Percentiles rank a stretch among this genome's conserved stretches.
Conservation (phyloP, 1,140 invertebrate species). For the Zaprionus vittiger region DNA sequence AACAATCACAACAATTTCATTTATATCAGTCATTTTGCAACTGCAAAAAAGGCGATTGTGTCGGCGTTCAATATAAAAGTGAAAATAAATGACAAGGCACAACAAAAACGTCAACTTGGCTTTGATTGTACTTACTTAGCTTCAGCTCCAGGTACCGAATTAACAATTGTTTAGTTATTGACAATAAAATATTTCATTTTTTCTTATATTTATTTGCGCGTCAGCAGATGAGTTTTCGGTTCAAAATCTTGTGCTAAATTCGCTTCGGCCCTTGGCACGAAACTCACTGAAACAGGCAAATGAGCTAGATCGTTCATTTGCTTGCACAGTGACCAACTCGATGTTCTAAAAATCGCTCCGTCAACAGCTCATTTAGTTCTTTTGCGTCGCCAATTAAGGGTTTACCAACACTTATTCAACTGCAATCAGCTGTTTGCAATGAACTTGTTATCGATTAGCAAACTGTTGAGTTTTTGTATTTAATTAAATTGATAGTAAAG, state of each 20-base stretch:
- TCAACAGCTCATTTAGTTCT: background rate
- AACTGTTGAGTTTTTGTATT: background rate
- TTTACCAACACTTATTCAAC: slow-evolving; percentile 12
- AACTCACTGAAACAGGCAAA: slow-evolving; percentile 3
- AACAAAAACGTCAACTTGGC: background rate
- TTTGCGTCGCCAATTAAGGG: background rate
- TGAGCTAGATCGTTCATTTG: background rate
- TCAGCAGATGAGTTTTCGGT: slow-evolving; percentile 23
- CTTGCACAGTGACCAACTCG: background rate
- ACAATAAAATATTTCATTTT: slow-evolving; percentile 8
- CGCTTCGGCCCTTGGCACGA: background rate
- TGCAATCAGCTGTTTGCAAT: background rate
- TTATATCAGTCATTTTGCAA: slow-evolving; percentile 58
- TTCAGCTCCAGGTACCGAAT: slow-evolving; percentile 19
- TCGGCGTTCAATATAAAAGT: background rate
- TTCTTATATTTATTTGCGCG: slow-evolving; percentile 26
- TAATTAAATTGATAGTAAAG: background rate
- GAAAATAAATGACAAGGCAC: background rate
- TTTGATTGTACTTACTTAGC: slow-evolving; percentile 16
- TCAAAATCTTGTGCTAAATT: slow-evolving; percentile 21
- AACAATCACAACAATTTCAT: slow-evolving; percentile 87
- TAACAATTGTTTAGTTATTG: slow-evolving; percentile 1
- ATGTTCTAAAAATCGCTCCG: background rate
- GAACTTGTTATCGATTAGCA: background rate
- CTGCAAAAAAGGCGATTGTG: slow-evolving; percentile 4